phyloP scores from a whole-genome alignment of 2,888 invertebrate species.

The Macrosoma leucophasiata region DNA sequence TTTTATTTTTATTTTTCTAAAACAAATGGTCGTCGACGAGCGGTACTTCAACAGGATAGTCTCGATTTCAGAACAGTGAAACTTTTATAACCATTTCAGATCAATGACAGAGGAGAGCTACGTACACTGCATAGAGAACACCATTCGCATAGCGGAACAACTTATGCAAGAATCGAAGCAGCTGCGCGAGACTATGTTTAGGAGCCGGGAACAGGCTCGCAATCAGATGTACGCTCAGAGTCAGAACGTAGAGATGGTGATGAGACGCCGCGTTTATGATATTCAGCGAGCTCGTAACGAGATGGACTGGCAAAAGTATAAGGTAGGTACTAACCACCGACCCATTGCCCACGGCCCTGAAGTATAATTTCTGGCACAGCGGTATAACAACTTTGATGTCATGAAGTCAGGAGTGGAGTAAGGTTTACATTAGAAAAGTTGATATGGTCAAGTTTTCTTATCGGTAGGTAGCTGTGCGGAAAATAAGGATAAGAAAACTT shows the following conservation, averaged over 20 bases:
- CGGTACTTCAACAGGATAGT: too few species aligned
- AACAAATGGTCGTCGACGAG: too few species aligned
- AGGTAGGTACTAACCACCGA: slow-evolving; percentile 41
- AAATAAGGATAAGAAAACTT: too few species aligned
- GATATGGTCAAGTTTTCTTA: too few species aligned
- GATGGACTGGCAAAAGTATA: slow-evolving; percentile 88
- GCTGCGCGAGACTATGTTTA: slow-evolving; percentile 86
- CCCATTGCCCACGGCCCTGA: too few species aligned
- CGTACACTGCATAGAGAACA: slow-evolving; percentile 85
- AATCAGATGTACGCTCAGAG: slow-evolving; percentile 89
- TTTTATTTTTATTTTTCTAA: too few species aligned
- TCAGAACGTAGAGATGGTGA: slow-evolving; percentile 87
- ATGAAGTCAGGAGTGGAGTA: too few species aligned
- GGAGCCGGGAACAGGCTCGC: slow-evolving; percentile 84
- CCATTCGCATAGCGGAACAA: slow-evolving; percentile 87
- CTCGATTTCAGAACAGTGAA: too few species aligned
- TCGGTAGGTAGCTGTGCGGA: too few species aligned
- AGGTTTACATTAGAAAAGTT: too few species aligned
- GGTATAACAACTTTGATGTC: too few species aligned
- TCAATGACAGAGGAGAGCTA: slow-evolving; percentile 87
- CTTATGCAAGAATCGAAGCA: slow-evolving; percentile 86
- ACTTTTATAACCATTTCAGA: slow-evolving; percentile 35
- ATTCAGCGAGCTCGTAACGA: slow-evolving; percentile 90
- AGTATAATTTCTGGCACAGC: too few species aligned
- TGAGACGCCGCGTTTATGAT: slow-evolving; percentile 91